These are phyloP conservation scores for Andrena flavipes DNA, from an alignment of 2,888 invertebrate genomes.

Conservation along the genomic window DNA sequence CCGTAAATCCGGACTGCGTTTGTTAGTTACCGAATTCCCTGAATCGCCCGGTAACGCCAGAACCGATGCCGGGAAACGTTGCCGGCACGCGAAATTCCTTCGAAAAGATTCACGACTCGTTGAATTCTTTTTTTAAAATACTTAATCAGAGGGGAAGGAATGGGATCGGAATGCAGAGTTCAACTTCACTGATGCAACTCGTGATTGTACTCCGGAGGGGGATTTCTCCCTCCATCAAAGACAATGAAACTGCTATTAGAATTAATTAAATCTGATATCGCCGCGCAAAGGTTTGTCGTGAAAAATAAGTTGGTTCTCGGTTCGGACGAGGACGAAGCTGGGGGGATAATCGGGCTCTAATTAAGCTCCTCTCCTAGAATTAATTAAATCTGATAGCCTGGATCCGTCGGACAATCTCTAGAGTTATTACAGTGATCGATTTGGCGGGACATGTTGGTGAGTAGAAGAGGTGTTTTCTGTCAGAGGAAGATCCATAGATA, in stretches of 20 bases:
- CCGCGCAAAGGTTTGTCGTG: neutral
- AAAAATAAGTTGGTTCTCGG: conserved; percentile 10
- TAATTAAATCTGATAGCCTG: conserved; percentile 8
- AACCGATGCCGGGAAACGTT: too few species aligned
- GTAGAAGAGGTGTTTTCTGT: too few species aligned
- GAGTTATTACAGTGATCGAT: neutral
- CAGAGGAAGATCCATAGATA: neutral
- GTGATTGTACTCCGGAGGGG: neutral
- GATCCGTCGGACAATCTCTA: neutral
- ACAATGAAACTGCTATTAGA: conserved; percentile 4
- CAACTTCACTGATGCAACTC: neutral
- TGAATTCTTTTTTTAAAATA: neutral
- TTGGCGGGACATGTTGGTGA: neutral
- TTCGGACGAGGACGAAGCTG: neutral
- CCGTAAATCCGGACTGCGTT: neutral
- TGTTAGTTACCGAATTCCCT: neutral
- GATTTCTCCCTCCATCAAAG: neutral
- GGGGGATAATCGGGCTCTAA: neutral
- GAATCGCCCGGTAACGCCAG: neutral
- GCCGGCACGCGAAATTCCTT: too few species aligned
- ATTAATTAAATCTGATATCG: conserved; percentile 13
- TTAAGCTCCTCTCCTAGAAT: neutral
- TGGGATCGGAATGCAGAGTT: neutral
- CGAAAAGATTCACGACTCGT: neutral
- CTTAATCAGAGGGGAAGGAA: neutral